Base-by-base conservation (phyloP, 2,888 invertebrate species). In the Dusona sp. region DNA sequence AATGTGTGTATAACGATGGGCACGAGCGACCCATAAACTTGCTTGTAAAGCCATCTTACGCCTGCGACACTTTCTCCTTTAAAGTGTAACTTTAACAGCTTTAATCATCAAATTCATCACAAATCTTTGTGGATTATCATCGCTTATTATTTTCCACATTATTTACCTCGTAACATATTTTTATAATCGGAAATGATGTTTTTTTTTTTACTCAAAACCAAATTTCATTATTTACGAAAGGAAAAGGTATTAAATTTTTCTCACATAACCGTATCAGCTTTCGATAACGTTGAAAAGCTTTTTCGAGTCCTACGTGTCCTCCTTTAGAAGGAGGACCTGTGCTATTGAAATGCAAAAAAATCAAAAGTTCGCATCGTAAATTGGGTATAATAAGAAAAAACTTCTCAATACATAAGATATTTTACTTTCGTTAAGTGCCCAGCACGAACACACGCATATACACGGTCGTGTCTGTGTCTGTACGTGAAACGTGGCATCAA, bases 1-100 rank as follows among this genome's bases (percentile, higher is more conserved):
- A 81, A 81, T 81, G 74, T 67, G 42, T 68, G 70, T 72, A 67
- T 74, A 74, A 74, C 67, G 74, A 74, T 42, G 74, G 25, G 48
- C 42, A 74, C 45, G 38, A 25, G 38, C 77, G 64, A 48, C 45
- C 64, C 65, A 81, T 74, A 81, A 81, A 81, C 67, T 42, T 67
- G 54, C 42, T 42, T 67, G 42, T 45, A 81, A 74, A 67, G n/a
- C 29, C 8, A 13, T 33, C 16, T 61, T 8, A 19, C 65, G 13
- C 33, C n/a, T 13, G n/a, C 64, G 36, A 36, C 64, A 65, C 48
- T 77, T 65, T 77, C 51, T 73, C 77, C n/a, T 77, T 65, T n/a
- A 57, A 72, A 65, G 45, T 65, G 48, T 42, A 36, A 77, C 45
- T 29, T 61, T 61, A 61, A 61, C 29, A 29, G 29, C 57, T 61